Conservation (phyloP, 92 coral and sea anemone genomes). For the Phenganax subtilis region DNA sequence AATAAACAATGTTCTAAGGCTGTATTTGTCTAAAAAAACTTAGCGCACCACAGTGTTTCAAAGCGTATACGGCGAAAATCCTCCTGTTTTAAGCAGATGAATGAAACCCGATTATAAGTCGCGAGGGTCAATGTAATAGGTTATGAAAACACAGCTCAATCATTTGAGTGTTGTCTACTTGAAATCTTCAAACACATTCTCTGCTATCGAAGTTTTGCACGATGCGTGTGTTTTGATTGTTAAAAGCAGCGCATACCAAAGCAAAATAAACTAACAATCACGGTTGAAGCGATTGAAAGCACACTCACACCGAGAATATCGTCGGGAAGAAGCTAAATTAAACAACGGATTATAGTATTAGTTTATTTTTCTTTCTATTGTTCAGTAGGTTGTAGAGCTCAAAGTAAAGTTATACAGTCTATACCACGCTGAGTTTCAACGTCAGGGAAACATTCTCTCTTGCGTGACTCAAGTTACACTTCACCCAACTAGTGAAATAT, state of each 20-base stretch:
- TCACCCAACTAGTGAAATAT: background rate
- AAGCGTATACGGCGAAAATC: background rate
- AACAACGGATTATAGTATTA: constrained; percentile 36
- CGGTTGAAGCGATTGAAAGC: background rate
- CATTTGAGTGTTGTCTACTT: constrained; percentile 1
- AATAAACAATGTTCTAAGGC: background rate
- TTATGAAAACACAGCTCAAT: constrained; percentile 3
- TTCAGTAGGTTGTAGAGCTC: constrained; percentile 32
- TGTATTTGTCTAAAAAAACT: background rate
- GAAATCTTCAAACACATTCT: constrained; percentile 1
- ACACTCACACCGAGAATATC: background rate
- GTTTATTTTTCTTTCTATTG: constrained; percentile 41
- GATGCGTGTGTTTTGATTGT: constrained; percentile 19
- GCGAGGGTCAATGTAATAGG: constrained; percentile 7
- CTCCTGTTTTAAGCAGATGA: background rate
- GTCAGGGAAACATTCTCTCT: constrained; percentile 2
- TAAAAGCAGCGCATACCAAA: constrained; percentile 1
- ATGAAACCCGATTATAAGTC: constrained; percentile 8
- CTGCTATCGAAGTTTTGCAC: background rate
- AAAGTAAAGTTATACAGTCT: constrained; percentile 23
- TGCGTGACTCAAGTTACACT: constrained; percentile 1
- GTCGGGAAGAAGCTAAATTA: background rate
- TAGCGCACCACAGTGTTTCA: background rate
- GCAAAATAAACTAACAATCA: background rate
- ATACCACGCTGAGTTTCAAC: constrained; percentile 14